Conservation (phyloP, 2,888 invertebrate genomes). For the Lacanobia oleracea region DNA sequence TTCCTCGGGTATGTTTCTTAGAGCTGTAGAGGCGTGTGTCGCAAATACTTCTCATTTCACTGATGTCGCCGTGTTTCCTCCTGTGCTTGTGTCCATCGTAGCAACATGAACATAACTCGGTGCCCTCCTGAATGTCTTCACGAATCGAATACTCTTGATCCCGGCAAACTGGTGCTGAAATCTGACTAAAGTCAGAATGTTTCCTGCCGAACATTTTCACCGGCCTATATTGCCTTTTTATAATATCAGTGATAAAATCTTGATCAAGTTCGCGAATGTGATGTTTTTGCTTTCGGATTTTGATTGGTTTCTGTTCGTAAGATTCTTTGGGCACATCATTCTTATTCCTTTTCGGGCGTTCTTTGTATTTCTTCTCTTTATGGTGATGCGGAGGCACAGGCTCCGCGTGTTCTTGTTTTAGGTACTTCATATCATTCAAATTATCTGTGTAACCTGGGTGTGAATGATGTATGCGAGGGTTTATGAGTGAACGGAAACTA, state of each 20-base stretch:
- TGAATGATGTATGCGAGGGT: conserved; percentile 59
- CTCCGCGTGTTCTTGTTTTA: conserved; percentile 58
- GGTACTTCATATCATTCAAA: conserved; percentile 60
- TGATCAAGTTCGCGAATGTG: conserved; percentile 72
- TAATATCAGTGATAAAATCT: conserved; percentile 84
- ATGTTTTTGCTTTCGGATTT: conserved; percentile 65
- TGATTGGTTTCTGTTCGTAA: conserved; percentile 63
- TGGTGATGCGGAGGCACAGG: conserved; percentile 33
- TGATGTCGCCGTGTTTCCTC: conserved; percentile 68
- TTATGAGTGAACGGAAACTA: conserved; percentile 76
- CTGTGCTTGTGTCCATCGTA: conserved; percentile 65
- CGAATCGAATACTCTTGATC: conserved; percentile 77
- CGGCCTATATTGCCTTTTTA: conserved; percentile 83
- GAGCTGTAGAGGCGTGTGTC: conserved; percentile 81
- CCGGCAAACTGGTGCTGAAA: conserved; percentile 84
- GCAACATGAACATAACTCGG: conserved; percentile 80
- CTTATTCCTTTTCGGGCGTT: conserved; percentile 47
- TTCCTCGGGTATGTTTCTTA: conserved; percentile 70
- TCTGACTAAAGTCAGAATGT: conserved; percentile 81
- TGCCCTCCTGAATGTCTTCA: conserved; percentile 72
- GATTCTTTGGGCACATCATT: conserved; percentile 55
- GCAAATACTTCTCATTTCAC: conserved; percentile 80
- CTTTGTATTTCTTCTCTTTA: conserved; percentile 65
- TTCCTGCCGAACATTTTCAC: conserved; percentile 79
- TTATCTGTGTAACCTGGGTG: conserved; percentile 55